Percentiles rank a stretch among this genome's conserved stretches.
Evolutionary conservation across 2,797 vertebrate genomes (phyloP).

Genomic region (Coranthus polyacanthus): DNA sequence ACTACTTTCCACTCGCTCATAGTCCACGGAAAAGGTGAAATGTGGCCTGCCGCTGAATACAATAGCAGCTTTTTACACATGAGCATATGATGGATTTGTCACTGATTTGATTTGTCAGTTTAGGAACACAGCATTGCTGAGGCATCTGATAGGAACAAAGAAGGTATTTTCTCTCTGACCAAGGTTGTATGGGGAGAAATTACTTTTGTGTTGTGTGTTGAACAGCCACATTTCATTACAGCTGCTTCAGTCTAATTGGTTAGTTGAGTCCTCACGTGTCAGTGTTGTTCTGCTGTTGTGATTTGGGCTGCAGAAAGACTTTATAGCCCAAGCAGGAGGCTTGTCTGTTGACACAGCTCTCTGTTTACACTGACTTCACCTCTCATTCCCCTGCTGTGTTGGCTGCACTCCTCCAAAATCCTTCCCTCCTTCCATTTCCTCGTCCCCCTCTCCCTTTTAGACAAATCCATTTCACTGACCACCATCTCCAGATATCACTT

Average conservation of each 20-base stretch:
- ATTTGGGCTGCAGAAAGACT: constrained; percentile 28
- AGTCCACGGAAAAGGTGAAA: constrained; percentile 68
- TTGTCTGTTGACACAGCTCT: constrained; percentile 61
- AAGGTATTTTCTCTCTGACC: constrained; percentile 38
- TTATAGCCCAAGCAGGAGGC: constrained; percentile 39
- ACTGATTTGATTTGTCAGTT: constrained; percentile 67
- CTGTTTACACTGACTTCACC: constrained; percentile 59
- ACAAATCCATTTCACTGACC: constrained; percentile 27
- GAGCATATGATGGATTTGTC: constrained; percentile 51
- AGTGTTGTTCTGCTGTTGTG: constrained; percentile 33
- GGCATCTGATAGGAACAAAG: constrained; percentile 52
- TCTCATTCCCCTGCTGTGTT: constrained; percentile 58
- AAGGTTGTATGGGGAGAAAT: constrained; percentile 8
- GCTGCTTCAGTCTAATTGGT: constrained; percentile 3
- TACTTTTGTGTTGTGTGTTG: neutral
- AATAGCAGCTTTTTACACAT: constrained; percentile 64
- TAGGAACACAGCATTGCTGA: constrained; percentile 44
- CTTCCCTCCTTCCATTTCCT: constrained; percentile 46
- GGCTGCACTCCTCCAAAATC: constrained; percentile 43
- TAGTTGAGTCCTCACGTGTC: constrained; percentile 33
- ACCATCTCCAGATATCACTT: constrained; percentile 28
- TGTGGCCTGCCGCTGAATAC: constrained; percentile 45
- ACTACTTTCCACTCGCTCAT: constrained; percentile 63
- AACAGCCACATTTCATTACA: constrained; percentile 15
- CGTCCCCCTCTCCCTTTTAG: constrained; percentile 30